phyloP scores from a whole-genome alignment of 2,888 invertebrate species.

The Caenorhabditis sulstoni region DNA sequence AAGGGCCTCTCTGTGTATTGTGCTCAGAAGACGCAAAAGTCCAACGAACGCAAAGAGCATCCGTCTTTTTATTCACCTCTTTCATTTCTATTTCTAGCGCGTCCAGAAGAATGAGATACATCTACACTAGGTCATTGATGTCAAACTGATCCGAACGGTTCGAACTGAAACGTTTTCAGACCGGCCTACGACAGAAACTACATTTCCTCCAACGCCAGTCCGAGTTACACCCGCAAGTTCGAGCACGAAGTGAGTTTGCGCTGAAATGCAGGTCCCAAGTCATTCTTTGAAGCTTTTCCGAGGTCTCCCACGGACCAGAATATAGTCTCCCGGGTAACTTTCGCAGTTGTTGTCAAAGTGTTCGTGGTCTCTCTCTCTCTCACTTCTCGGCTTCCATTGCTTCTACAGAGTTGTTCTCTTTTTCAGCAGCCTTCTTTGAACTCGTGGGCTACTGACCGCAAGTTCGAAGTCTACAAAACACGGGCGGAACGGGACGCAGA shows the following conservation, averaged over 20 bases:
- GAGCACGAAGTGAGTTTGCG: slow-evolving; percentile 67
- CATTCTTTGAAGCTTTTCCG: slow-evolving; percentile 49
- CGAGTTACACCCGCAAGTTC: slow-evolving; percentile 67
- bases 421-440: slow-evolving; percentile 62
- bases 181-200: slow-evolving; percentile 54
- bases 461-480: slow-evolving; percentile 79
- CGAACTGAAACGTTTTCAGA: slow-evolving; percentile 32
- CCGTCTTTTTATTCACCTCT: slow-evolving; percentile 32
- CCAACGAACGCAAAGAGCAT: slow-evolving; percentile 33
- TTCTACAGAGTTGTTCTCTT: not conserved
- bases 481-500: slow-evolving; percentile 78
- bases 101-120: slow-evolving; percentile 45
- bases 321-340: slow-evolving; percentile 25
- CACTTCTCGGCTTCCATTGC: not conserved
- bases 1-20: slow-evolving; percentile 9
- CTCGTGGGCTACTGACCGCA: slow-evolving; percentile 71
- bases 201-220: slow-evolving; percentile 59
- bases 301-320: slow-evolving; percentile 49
- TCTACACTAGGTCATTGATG: slow-evolving; percentile 32
- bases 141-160: slow-evolving; percentile 2
- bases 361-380: slow-evolving; percentile 9
- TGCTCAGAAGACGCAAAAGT: slow-evolving; percentile 28
- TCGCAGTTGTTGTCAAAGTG: slow-evolving; percentile 44
- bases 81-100: slow-evolving; percentile 26
- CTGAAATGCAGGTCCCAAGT: not conserved